phyloP scores from a whole-genome alignment of 2,888 invertebrate genomes.

The Tetramorium bicarinatum region DNA sequence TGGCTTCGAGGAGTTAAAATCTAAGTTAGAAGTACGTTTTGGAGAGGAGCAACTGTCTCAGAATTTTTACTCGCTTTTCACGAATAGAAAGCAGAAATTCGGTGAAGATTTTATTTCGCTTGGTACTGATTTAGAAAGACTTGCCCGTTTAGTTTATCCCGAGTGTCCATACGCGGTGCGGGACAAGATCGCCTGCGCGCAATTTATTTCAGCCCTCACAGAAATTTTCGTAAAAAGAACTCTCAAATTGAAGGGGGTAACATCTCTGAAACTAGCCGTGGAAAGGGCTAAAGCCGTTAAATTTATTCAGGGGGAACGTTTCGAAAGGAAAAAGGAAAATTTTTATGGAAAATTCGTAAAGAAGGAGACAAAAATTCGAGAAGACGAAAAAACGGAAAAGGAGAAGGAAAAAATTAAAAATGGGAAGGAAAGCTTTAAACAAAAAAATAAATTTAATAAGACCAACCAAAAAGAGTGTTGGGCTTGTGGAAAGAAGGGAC shows the following conservation, averaged over 20 bases:
- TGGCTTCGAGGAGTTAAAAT: neutral
- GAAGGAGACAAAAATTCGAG: neutral
- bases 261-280: neutral
- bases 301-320: neutral
- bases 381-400: too few species aligned
- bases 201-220: neutral
- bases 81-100: neutral
- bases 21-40: neutral
- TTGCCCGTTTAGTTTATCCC: neutral
- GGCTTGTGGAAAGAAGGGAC: too few species aligned
- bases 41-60: fast-evolving
- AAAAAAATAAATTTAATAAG: too few species aligned
- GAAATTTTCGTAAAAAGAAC: neutral
- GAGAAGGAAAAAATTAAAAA: too few species aligned
- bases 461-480: too few species aligned
- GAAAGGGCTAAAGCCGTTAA: neutral
- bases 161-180: neutral
- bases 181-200: neutral
- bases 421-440: too few species aligned
- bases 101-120: neutral
- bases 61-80: neutral
- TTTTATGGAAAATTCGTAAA: neutral
- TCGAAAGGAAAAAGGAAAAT: too few species aligned
- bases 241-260: neutral
- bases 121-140: neutral